These are phyloP conservation scores for Brotula barbata DNA, from an alignment of 2,797 vertebrate genomes.

Conservation along the genomic window DNA sequence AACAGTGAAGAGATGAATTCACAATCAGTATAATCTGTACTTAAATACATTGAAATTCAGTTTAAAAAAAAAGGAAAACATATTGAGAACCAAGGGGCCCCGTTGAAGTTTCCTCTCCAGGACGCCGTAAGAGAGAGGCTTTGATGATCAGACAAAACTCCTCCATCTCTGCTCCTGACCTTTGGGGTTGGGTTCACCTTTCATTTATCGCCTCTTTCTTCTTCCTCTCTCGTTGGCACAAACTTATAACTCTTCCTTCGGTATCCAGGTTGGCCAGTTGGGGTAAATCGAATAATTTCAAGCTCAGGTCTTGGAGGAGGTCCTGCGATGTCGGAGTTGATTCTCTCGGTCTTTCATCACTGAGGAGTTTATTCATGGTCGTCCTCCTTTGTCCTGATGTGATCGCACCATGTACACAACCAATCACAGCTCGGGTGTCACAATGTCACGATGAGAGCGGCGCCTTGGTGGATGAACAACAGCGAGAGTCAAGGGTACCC, in stretches of 20 bases:
- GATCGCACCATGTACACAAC: conserved; percentile 22
- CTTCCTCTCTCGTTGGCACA: conserved; percentile 37
- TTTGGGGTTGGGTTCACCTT: conserved; percentile 53
- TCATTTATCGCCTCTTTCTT: conserved; percentile 65
- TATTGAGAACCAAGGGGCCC: no score
- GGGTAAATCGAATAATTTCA: conserved; percentile 58
- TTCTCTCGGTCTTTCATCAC: conserved; percentile 49
- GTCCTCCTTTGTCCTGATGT: conserved; percentile 55
- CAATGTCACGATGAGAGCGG: conserved; percentile 40
- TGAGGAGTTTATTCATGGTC: conserved; percentile 50
- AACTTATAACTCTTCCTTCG: background rate
- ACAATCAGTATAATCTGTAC: no score
- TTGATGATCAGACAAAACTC: conserved; percentile 35
- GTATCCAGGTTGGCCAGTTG: conserved; percentile 14
- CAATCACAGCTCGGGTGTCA: conserved; percentile 36
- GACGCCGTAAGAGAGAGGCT: background rate
- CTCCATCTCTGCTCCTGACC: conserved; percentile 53
- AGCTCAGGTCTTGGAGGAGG: conserved; percentile 37
- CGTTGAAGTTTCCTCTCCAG: background rate
- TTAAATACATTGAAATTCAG: no score
- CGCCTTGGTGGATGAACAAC: conserved; percentile 43
- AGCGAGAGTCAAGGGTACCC: conserved; percentile 23
- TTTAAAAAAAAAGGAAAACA: no score
- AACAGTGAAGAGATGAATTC: no score
- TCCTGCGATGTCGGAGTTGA: conserved; percentile 34